These are phyloP conservation scores for Trissolcus basalis DNA, from an alignment of 1,140 invertebrate species.

Conservation along the genomic window DNA sequence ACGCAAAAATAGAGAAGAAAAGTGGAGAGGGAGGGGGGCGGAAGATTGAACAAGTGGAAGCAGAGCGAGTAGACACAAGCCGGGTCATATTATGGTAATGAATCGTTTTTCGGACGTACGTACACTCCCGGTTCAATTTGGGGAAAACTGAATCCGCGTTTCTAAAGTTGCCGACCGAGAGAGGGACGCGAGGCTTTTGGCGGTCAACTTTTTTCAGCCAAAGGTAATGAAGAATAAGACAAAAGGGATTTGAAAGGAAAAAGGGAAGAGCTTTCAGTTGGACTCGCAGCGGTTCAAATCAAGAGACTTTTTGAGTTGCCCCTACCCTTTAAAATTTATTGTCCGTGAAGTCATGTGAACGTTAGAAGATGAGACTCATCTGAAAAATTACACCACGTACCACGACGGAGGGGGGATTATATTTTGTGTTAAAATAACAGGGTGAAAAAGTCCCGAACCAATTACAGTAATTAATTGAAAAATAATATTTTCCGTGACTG, in stretches of 20 bases:
- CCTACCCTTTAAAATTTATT: too few relatives aligned
- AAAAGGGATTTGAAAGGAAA: conserved; percentile 36
- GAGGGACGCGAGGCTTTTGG: conserved; percentile 36
- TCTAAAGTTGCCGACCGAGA: conserved; percentile 41
- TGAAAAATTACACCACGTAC: too few relatives aligned
- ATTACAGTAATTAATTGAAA: too few relatives aligned
- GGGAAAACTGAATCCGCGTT: conserved; percentile 33
- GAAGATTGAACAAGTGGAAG: conserved; percentile 37
- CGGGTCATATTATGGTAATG: conserved; percentile 53
- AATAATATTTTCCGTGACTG: too few relatives aligned
- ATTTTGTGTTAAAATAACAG: too few relatives aligned
- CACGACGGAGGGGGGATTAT: too few relatives aligned
- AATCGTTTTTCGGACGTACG: conserved; percentile 52
- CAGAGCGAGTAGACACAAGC: conserved; percentile 35
- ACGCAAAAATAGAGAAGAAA: not conserved
- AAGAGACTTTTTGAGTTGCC: too few relatives aligned
- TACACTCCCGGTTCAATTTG: conserved; percentile 34
- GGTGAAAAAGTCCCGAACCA: too few relatives aligned
- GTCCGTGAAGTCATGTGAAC: too few relatives aligned
- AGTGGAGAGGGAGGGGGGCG: not conserved
- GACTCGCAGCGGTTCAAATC: too few relatives aligned
- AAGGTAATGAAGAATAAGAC: conserved; percentile 47
- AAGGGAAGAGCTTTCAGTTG: not conserved
- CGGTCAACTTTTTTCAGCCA: conserved; percentile 36
- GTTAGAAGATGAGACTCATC: too few relatives aligned